Conservation (phyloP, 2,113 vertebrate genomes). For the Castor canadensis region DNA sequence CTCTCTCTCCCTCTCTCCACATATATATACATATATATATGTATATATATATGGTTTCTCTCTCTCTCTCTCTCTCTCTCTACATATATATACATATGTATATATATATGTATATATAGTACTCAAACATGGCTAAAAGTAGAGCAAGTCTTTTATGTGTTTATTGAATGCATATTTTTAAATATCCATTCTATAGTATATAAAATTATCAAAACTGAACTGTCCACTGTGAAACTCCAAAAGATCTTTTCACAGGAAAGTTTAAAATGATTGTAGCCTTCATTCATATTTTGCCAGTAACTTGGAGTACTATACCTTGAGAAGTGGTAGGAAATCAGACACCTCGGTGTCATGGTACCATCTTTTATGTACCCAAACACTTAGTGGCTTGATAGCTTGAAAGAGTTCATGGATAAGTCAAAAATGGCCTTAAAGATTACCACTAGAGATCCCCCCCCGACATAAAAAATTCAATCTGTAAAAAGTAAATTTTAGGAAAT, state of each 20-base stretch:
- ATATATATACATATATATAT: neutral
- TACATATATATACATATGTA: no score
- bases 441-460: neutral
- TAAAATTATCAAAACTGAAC: neutral
- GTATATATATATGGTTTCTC: neutral
- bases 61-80: neutral
- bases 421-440: neutral
- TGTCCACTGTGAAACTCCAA: neutral
- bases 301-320: neutral
- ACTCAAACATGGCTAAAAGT: neutral
- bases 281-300: neutral
- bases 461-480: neutral
- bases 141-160: neutral
- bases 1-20: neutral
- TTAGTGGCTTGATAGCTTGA: neutral
- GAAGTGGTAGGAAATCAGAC: neutral
- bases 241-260: neutral
- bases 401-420: neutral
- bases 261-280: neutral
- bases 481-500: neutral
- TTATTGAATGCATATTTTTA: slow-evolving; percentile 4
- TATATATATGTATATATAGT: neutral
- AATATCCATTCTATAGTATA: neutral
- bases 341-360: neutral
- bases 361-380: neutral